Base-by-base conservation (phyloP, 2,113 vertebrate species). In the Chaetodon auriga region DNA sequence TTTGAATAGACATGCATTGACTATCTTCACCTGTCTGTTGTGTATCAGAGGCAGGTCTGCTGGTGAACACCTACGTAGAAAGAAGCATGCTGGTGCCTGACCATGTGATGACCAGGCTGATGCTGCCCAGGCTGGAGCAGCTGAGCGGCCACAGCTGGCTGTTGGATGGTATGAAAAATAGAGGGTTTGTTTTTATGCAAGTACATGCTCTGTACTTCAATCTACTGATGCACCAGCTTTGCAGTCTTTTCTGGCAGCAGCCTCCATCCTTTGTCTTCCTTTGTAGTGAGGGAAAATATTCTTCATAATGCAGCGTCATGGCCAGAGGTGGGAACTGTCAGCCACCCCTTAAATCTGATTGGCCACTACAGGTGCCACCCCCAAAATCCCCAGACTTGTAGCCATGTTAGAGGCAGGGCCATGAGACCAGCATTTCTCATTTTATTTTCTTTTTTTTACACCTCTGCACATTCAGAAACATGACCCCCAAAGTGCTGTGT, bases 51-150 rank as follows among this genome's bases (percentile, higher is more conserved):
- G 95, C 96, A 79, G 97, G 97, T 10, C 15, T 91, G 70, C 64
- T 96, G 94, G 97, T 97, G 68, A 97, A 96, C 94, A 95, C 94
- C 69, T 98, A 97, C 85, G 95, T 99, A 0, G 94, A 97, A 57
- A 95, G 92, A 82, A 95, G 97, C 35, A 94, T 97, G 82, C 92
- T 97, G 94, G 97, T 99, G 41, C 98, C 98, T 0, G 98, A 99
- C 90, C 95, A 96, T 11, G 95, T 99, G 87, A 97, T 99, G 95
- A 98, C 97, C 0, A 94, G 87, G 0, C 82, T 99, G 75, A 95
- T 99, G 96, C 87, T 98, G 91, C 87, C 89, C 0, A 96, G 96
- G 92, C 90, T 99, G 92, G 95, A 98, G 87, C 95, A 95, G 51
- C 93, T 97, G 68, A 95, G 71, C 0, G 61, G 78, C 14, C 94